phyloP scores from a whole-genome alignment of 2,113 vertebrate genomes.

The Glareola pratincola region DNA sequence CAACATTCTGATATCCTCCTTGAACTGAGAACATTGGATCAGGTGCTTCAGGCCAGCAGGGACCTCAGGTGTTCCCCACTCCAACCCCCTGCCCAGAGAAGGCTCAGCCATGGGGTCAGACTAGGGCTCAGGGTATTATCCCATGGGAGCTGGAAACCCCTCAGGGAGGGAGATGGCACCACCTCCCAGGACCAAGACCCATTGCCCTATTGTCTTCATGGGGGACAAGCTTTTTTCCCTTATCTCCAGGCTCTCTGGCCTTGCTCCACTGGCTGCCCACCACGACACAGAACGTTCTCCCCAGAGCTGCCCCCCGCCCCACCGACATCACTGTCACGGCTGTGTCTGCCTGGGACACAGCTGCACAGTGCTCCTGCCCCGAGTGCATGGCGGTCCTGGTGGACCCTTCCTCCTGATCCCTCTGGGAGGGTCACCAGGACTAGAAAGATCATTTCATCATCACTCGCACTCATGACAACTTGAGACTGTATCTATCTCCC shows the following conservation, averaged over 20 bases:
- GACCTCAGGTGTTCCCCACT: rapidly evolving
- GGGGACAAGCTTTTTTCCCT: not conserved
- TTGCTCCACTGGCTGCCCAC: not conserved
- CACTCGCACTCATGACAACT: not conserved
- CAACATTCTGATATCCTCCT: not conserved
- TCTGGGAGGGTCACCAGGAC: not conserved
- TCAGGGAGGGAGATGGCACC: not conserved
- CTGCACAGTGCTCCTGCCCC: not conserved
- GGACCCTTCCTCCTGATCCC: not conserved
- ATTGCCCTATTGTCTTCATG: rapidly evolving
- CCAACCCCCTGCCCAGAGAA: rapidly evolving
- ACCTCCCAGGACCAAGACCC: too few species aligned
- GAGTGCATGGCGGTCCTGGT: rapidly evolving
- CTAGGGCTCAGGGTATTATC: not conserved
- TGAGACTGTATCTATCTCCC: not conserved
- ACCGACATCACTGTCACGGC: rapidly evolving
- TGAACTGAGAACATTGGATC: not conserved
- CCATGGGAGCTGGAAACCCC: not conserved
- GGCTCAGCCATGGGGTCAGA: not conserved
- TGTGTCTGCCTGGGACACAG: not conserved
- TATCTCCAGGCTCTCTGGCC: not conserved
- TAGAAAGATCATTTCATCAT: not conserved
- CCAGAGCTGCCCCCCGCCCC: not conserved
- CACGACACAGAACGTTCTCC: not conserved
- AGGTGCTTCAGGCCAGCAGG: not conserved